These are phyloP conservation scores for Stichopus chloronotus DNA, from an alignment of 35 echinoderm and acorn worm genomes.

Conservation along the genomic window DNA sequence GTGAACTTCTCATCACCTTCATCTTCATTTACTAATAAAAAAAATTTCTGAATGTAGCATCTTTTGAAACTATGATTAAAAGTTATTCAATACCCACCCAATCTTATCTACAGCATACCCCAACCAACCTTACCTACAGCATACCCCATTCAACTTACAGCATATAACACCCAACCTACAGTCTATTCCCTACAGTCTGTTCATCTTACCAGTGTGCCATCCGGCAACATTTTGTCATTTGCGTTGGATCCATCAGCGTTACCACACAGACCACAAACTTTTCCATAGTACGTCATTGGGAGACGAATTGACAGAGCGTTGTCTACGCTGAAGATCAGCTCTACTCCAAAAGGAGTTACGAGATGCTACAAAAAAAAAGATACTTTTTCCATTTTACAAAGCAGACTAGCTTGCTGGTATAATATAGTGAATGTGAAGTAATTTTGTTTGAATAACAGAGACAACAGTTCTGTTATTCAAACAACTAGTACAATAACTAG, in stretches of 20 bases:
- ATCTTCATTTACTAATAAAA: no score
- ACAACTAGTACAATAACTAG: no score
- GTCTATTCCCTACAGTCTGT: no score
- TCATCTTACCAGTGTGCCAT: constrained; percentile 54
- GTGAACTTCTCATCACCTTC: no score
- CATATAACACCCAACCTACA: no score
- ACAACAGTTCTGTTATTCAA: background rate
- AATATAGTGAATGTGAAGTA: background rate
- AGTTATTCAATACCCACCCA: no score
- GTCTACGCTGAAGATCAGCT: background rate
- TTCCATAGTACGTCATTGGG: constrained; percentile 1
- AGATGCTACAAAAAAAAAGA: background rate
- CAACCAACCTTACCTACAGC: no score
- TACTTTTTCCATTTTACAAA: no score
- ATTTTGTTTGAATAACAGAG: background rate
- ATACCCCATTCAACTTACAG: no score
- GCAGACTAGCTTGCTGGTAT: background rate
- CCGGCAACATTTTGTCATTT: constrained; percentile 53
- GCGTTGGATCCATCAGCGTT: constrained; percentile 50
- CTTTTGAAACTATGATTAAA: no score
- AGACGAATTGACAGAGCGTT: constrained; percentile 19
- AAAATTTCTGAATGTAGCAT: no score
- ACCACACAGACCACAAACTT: constrained; percentile 71
- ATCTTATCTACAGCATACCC: no score
- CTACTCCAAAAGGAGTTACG: background rate